A percentile compares a stretch with the other conserved stretches of the same genome.
Evolutionary conservation across 2,113 vertebrate genomes (phyloP).

Genomic region (Protobothrops mucrosquamatus): DNA sequence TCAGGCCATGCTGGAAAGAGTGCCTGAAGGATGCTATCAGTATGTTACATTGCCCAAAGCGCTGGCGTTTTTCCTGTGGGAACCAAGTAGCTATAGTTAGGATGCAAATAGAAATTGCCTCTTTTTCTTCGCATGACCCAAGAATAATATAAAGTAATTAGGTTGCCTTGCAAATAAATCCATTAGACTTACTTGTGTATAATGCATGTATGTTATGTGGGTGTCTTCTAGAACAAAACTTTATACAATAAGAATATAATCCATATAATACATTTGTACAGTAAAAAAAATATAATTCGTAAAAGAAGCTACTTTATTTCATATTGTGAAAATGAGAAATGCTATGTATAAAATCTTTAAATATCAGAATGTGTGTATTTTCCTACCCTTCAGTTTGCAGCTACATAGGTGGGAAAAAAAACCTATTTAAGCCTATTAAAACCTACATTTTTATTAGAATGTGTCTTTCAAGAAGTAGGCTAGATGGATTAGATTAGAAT

Average conservation of each 20-base stretch:
- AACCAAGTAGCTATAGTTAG: conserved; percentile 1
- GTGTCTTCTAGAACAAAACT: background rate
- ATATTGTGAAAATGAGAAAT: conserved; percentile 17
- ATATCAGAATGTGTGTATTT: background rate
- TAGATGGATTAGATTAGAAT: background rate
- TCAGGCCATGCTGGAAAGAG: conserved; percentile 10
- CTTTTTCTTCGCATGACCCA: background rate
- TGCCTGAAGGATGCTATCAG: conserved; percentile 30
- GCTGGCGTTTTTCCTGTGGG: conserved; percentile 17
- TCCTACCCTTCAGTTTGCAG: background rate
- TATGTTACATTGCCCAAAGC: conserved; percentile 8
- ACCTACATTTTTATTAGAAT: background rate
- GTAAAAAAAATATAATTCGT: conserved; percentile 6
- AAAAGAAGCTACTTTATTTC: conserved; percentile 8
- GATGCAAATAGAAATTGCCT: conserved; percentile 21
- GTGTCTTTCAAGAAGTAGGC: background rate
- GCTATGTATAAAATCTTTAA: conserved; percentile 1
- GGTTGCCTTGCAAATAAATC: background rate
- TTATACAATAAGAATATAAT: conserved; percentile 4
- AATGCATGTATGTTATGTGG: background rate
- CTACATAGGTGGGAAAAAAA: background rate
- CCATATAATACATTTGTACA: conserved; percentile 2
- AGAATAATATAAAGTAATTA: background rate
- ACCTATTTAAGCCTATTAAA: background rate
- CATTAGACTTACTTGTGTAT: background rate